phyloP scores from a whole-genome alignment of 2,888 invertebrate species.

The Pterobdella sp. region DNA sequence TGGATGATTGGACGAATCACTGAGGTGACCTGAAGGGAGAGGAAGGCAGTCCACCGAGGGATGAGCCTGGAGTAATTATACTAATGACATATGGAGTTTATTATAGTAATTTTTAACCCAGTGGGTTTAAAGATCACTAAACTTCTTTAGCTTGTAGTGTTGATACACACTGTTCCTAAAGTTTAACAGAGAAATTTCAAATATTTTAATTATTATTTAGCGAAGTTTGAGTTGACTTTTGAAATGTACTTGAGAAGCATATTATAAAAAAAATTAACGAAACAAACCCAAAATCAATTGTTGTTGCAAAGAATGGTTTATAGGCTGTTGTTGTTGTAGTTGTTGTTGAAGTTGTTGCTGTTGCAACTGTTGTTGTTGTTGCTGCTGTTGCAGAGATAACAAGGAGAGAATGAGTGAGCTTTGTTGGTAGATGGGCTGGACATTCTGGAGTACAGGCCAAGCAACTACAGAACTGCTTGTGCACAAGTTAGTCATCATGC shows the following conservation, averaged over 20 bases:
- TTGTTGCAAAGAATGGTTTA: constrained; percentile 33
- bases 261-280: constrained; percentile 2
- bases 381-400: constrained; percentile 38
- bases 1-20: background rate
- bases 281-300: background rate
- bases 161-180: too few species aligned
- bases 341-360: constrained; percentile 38
- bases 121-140: too few species aligned
- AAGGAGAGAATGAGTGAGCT: constrained; percentile 12
- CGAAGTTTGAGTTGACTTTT: background rate
- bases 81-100: too few species aligned
- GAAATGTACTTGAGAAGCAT: background rate
- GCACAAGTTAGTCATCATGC: constrained; percentile 12
- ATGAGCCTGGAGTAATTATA: background rate
- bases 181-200: too few species aligned
- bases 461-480: constrained; percentile 24
- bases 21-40: background rate
- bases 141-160: too few species aligned
- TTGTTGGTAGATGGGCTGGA: constrained; percentile 28
- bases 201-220: too few species aligned
- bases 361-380: constrained; percentile 47
- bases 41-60: constrained; percentile 19
- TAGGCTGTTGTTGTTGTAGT: constrained; percentile 25
- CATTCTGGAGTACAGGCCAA: constrained; percentile 26
- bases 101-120: too few species aligned